Base-by-base conservation (phyloP, 2,113 vertebrate genomes). In the Erpornis zantholeuca region DNA sequence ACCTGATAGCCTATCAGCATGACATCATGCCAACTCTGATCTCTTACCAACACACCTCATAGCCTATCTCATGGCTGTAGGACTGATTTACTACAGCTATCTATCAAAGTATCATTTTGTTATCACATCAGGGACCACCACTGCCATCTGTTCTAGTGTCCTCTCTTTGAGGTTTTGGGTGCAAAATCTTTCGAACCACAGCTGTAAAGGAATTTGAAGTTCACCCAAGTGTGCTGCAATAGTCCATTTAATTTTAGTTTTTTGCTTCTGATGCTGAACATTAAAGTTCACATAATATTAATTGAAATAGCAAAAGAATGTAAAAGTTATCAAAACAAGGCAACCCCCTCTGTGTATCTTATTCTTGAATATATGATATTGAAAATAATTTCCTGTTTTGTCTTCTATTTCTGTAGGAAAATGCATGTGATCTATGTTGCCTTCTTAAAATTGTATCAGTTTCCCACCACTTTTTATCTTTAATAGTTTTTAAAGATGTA, bases 81-180 rank as follows among this genome's bases (percentile, higher is more conserved):
- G 33, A 16, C 23, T 33, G 22, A 59, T 59, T 52, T 59, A 36
- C 28, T 36, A 10, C 7, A 24, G 36, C 14, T 63, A 6, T 7
- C 0, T 24, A 19, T 31, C 13, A 24, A 49, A 44, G 21, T 25
- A 50, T 45, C 6, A 45, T 40, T 57, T 88, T 25, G 27, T 29
- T 31, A 29, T 31, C 25, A 54, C 16, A 49, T 14, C 1, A 3
- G 3, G 15, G 11, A 12, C 14, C 8, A 42, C 15, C 3, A 21
- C 7, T 4, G 1, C 5, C 31, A 15, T 33, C 9, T 23, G 7
- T 49, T 49, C 9, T 22, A 64, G 29, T 22, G 12, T 0, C 12
- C 3, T 56, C 4, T 7, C 14, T 72, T 47, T 42, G 31, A 63
- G 9, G 0, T 66, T 82, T 15, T 66, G 11, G 4, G 2, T 54